Evolutionary conservation across 1,140 invertebrate species (phyloP).

Genomic region (Rhopalosiphum padi): DNA sequence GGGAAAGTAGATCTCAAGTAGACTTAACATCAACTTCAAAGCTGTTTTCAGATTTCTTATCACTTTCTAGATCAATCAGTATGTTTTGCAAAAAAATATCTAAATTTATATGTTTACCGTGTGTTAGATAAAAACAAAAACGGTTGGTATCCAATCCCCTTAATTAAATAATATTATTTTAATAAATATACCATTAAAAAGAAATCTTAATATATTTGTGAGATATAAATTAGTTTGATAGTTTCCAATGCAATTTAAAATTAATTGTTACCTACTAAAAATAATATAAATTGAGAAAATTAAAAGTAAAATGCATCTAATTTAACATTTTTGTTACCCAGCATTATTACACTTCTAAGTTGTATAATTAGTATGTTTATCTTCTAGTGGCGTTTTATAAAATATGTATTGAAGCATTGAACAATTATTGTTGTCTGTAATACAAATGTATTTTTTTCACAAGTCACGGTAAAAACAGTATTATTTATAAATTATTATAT

Average conservation of each 20-base stretch:
- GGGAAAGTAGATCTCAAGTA: too few relatives aligned
- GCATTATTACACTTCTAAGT: background rate
- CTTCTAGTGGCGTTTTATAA: background rate
- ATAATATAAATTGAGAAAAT: background rate
- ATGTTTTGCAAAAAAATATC: too few relatives aligned
- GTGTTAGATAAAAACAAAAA: too few relatives aligned
- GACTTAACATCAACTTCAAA: too few relatives aligned
- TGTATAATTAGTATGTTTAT: constrained; percentile 19
- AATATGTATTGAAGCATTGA: background rate
- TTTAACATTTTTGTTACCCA: background rate
- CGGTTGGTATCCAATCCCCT: too few relatives aligned
- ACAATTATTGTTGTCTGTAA: background rate
- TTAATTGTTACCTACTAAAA: background rate
- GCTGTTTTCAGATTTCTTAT: too few relatives aligned
- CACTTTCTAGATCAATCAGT: too few relatives aligned
- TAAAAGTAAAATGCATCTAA: background rate
- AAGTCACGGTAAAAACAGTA: background rate
- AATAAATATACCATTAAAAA: background rate
- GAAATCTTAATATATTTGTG: background rate
- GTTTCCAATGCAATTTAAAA: background rate
- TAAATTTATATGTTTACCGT: too few relatives aligned
- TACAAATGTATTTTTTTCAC: background rate
- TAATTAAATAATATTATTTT: background rate
- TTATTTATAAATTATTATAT: background rate
- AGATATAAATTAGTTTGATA: background rate